Evolutionary conservation across 53 echinoderm and acorn worm species (phyloP).

Genomic region (Echinometra lucunter): DNA sequence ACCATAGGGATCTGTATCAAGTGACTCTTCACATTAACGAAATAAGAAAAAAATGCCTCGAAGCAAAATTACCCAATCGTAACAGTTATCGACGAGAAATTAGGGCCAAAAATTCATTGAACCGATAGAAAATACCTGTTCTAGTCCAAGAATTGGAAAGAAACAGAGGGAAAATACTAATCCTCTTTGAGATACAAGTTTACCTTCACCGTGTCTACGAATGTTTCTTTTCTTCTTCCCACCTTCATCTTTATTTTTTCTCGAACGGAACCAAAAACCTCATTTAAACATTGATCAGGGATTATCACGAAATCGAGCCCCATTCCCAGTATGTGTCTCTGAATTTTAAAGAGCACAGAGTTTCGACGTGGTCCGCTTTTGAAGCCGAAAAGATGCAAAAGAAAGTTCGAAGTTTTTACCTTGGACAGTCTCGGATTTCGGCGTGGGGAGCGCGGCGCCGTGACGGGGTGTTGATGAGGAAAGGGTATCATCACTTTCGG

Average conservation of each 20-base stretch:
- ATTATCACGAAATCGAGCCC: slow-evolving; percentile 52
- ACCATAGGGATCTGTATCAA: slow-evolving; percentile 21
- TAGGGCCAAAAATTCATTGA: slow-evolving; percentile 42
- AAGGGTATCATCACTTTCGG: slow-evolving; percentile 20
- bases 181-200: not conserved
- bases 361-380: not conserved
- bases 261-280: slow-evolving; percentile 58
- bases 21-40: not conserved
- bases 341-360: slow-evolving; percentile 29
- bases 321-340: slow-evolving; percentile 20
- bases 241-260: too few relatives aligned
- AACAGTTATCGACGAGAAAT: not conserved
- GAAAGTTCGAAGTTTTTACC: slow-evolving; percentile 41
- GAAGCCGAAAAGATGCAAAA: not conserved
- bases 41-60: not conserved
- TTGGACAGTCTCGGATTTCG: not conserved
- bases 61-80: slow-evolving; percentile 18
- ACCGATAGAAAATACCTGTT: not conserved
- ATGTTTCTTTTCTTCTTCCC: not conserved
- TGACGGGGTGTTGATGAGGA: slow-evolving; percentile 41
- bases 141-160: not conserved
- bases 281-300: slow-evolving; percentile 54
- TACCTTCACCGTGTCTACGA: slow-evolving; percentile 44
- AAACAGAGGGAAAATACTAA: not conserved
- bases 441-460: not conserved